These are phyloP conservation scores for Drosophila glabriapex DNA, from an alignment of 2,888 invertebrate genomes.

Conservation along the genomic window DNA sequence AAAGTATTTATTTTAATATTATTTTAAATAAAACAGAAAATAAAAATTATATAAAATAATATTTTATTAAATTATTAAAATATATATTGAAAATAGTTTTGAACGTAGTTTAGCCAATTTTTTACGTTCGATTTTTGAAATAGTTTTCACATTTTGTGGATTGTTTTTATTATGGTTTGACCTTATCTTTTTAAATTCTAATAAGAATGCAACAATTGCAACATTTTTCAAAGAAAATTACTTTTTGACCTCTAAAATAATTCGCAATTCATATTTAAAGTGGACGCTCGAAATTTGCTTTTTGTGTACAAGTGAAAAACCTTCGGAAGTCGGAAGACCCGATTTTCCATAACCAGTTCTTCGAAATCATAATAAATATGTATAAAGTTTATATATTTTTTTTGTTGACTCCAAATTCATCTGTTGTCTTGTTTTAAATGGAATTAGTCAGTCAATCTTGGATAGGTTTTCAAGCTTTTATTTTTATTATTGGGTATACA, in stretches of 20 bases:
- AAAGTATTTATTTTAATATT: background rate
- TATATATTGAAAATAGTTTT: background rate
- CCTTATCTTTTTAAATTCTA: rapidly evolving
- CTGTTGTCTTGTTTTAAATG: background rate
- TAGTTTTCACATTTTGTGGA: background rate
- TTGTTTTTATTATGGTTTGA: background rate
- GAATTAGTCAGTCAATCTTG: background rate
- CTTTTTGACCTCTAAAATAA: background rate
- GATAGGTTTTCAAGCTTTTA: background rate
- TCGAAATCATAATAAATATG: too few relatives aligned
- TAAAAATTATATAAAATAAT: too few relatives aligned
- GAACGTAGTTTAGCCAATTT: background rate
- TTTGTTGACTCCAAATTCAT: background rate
- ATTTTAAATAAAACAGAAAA: background rate
- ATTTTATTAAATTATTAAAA: too few relatives aligned
- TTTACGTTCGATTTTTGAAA: too few relatives aligned
- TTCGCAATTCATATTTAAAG: background rate
- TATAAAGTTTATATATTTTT: too few relatives aligned
- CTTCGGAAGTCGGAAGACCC: background rate
- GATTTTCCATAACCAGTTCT: background rate
- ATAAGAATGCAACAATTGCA: background rate
- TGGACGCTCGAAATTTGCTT: rapidly evolving
- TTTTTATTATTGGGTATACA: too few relatives aligned
- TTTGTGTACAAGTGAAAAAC: background rate
- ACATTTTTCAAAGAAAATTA: background rate